Percentiles rank a stretch among this genome's conserved stretches.
phyloP scores from a whole-genome alignment of 2,113 vertebrate species.

The Chaetorhynchus papuensis region DNA sequence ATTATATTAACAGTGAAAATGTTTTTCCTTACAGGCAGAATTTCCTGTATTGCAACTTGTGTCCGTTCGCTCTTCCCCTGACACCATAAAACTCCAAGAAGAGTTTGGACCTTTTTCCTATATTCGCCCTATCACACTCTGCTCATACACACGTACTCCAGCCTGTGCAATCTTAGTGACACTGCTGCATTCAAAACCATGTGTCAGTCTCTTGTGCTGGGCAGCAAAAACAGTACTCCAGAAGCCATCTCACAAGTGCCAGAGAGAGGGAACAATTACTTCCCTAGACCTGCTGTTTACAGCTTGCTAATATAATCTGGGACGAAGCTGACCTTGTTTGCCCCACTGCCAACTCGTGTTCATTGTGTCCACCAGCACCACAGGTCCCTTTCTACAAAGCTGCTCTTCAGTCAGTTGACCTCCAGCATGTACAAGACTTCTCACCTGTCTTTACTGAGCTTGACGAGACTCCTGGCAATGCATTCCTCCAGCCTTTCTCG shows the following conservation, averaged over 20 bases:
- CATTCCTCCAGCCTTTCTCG: neutral
- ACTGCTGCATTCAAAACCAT: neutral
- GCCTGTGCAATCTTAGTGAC: neutral
- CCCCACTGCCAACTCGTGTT: neutral
- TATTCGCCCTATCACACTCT: accelerated
- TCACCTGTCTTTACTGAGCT: neutral
- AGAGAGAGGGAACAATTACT: neutral
- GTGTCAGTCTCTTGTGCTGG: neutral
- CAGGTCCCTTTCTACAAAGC: neutral
- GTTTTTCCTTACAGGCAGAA: neutral
- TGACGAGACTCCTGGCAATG: neutral
- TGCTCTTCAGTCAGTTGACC: neutral
- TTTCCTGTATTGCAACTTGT: neutral
- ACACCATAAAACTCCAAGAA: neutral
- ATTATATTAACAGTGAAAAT: neutral
- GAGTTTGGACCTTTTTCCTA: neutral
- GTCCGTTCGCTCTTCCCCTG: neutral
- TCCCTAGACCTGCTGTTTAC: neutral
- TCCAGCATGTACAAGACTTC: neutral
- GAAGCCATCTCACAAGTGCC: neutral
- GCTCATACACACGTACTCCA: neutral
- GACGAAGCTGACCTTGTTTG: neutral
- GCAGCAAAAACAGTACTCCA: neutral
- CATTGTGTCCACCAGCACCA: neutral
- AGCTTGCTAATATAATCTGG: neutral